Conservation (phyloP, 2,113 vertebrate genomes). For the Solenodon paradoxus region DNA sequence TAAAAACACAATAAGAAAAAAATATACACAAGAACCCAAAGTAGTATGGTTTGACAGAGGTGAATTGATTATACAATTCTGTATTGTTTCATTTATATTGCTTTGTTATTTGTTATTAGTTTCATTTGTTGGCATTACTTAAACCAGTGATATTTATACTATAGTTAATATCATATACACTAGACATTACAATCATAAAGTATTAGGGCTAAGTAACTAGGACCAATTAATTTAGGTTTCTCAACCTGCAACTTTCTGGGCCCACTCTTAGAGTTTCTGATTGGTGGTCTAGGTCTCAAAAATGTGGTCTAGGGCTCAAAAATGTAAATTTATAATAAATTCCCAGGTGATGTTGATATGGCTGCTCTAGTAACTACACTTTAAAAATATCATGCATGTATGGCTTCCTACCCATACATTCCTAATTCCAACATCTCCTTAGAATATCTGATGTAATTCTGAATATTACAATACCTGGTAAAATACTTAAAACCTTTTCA, state of each 20-base stretch:
- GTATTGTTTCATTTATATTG: neutral
- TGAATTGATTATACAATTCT: neutral
- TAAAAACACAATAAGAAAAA: slow-evolving; percentile 19
- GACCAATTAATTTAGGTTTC: too few relatives aligned
- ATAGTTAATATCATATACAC: neutral
- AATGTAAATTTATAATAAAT: neutral
- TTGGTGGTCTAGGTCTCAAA: neutral
- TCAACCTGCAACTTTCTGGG: neutral
- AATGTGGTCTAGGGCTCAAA: neutral
- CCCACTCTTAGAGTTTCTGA: neutral
- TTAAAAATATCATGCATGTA: neutral
- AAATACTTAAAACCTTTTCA: neutral
- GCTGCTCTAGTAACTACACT: neutral
- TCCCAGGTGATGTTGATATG: neutral
- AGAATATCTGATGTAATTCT: slow-evolving; percentile 8
- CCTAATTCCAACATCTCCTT: neutral
- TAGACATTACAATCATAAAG: too few relatives aligned
- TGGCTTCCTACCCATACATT: neutral
- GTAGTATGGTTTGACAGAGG: neutral
- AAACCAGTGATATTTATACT: neutral
- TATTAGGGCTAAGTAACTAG: too few relatives aligned
- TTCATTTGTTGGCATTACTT: neutral
- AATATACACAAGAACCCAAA: neutral
- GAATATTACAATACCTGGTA: neutral
- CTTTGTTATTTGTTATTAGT: neutral